Percentiles rank a stretch among this genome's conserved stretches.
Conservation (phyloP, 2,797 vertebrate species). For the Pseudotriccus pelzelni region DNA sequence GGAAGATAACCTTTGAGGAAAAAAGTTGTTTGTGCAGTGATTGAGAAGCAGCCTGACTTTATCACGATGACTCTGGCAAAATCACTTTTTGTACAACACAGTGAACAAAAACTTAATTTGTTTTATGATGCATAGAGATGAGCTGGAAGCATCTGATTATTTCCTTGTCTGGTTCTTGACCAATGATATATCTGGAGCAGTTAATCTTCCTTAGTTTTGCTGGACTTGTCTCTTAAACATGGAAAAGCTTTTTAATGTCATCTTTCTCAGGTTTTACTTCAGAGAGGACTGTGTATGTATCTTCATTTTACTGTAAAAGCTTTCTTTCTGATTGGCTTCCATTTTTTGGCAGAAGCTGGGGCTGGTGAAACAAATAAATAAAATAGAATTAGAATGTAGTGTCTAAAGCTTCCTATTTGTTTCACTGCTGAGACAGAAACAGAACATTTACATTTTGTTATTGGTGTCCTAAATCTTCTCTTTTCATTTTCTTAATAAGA, state of each 20-base stretch:
- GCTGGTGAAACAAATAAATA: background rate
- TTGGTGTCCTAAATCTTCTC: background rate
- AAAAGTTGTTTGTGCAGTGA: conserved; percentile 17
- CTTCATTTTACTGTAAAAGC: background rate
- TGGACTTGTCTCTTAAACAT: background rate
- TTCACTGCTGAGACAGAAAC: background rate
- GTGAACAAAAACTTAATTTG: conserved; percentile 53
- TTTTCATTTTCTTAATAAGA: background rate
- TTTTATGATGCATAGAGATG: conserved; percentile 56
- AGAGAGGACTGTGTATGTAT: background rate
- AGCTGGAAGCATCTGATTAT: conserved; percentile 30
- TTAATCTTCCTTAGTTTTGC: background rate
- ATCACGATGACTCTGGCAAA: conserved; percentile 12
- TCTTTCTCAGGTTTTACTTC: background rate
- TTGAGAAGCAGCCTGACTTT: conserved; percentile 35
- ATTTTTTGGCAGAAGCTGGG: background rate
- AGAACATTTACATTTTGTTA: background rate
- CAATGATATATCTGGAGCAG: background rate
- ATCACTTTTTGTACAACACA: conserved; percentile 42
- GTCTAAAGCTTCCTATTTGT: background rate
- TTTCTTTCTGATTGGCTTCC: background rate
- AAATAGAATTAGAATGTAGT: background rate
- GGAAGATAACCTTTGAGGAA: conserved; percentile 15
- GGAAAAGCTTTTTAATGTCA: background rate
- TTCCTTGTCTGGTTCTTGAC: conserved; percentile 27